These are phyloP conservation scores for Gorsachius goisagi DNA, from an alignment of 2,113 vertebrate species.

Conservation along the genomic window DNA sequence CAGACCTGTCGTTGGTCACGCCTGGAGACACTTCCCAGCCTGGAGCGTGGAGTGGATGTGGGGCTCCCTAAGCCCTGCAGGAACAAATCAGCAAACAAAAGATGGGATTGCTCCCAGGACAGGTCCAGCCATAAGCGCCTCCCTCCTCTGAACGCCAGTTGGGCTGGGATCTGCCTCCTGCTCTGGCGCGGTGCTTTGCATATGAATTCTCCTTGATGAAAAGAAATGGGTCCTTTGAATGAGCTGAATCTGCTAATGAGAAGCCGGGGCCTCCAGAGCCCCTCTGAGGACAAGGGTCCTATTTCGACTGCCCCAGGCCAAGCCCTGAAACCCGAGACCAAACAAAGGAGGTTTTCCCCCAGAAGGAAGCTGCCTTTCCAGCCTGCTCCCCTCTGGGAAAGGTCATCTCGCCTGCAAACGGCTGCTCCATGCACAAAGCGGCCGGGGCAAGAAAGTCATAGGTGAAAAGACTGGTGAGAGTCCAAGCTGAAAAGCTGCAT, in stretches of 20 bases:
- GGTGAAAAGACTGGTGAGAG: background rate
- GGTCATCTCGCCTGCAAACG: background rate
- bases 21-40: background rate
- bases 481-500: background rate
- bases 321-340: background rate
- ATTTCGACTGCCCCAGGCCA: background rate
- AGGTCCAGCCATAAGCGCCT: background rate
- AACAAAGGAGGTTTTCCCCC: conserved; percentile 17
- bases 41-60: accelerated
- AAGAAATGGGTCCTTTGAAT: conserved; percentile 49
- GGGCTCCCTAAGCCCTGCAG: background rate
- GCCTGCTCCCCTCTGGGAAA: background rate
- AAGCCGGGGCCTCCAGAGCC: conserved; percentile 35
- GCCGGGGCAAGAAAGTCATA: background rate
- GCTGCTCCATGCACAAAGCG: background rate
- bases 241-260: conserved; percentile 57
- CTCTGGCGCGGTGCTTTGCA: background rate
- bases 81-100: conserved; percentile 34
- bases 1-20: accelerated
- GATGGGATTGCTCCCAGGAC: background rate
- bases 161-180: conserved; percentile 16
- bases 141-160: background rate
- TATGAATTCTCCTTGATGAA: conserved; percentile 52
- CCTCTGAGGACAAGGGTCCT: conserved; percentile 28
- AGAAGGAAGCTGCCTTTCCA: conserved; percentile 32